Evolutionary conservation across 2,888 invertebrate genomes (phyloP).

Genomic region (Drepana falcataria): DNA sequence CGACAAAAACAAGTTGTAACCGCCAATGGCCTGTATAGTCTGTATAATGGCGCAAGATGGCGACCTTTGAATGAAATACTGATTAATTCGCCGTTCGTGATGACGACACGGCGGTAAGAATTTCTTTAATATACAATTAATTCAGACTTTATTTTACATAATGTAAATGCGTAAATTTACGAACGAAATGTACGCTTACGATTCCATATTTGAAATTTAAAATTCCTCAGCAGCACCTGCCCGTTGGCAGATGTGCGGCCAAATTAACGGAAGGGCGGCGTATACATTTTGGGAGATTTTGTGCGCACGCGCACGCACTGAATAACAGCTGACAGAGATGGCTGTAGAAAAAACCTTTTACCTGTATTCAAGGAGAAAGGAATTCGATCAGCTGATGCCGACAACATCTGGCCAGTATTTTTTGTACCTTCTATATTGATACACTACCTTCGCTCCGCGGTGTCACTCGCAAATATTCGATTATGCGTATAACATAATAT

Average conservation of each 20-base stretch:
- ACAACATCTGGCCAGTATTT: conserved; percentile 28
- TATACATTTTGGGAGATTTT: conserved; percentile 54
- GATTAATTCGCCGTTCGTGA: not conserved
- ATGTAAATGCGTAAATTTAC: too few relatives aligned
- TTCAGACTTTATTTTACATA: too few relatives aligned
- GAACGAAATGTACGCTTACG: conserved; percentile 8
- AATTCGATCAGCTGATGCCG: conserved; percentile 54
- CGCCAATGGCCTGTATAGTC: not conserved
- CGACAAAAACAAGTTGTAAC: not conserved
- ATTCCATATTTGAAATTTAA: conserved; percentile 36
- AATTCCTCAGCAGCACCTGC: conserved; percentile 62
- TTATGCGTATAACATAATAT: too few relatives aligned
- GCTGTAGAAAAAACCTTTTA: conserved; percentile 37
- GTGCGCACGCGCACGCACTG: conserved; percentile 48
- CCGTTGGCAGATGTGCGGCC: conserved; percentile 53
- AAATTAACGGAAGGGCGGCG: conserved; percentile 40
- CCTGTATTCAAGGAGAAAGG: conserved; percentile 37
- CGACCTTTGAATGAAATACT: conserved; percentile 4
- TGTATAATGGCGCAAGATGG: not conserved
- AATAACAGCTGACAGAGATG: conserved; percentile 58
- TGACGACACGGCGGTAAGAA: not conserved
- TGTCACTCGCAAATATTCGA: too few relatives aligned
- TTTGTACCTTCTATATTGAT: conserved; percentile 3
- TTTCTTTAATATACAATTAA: conserved; percentile 1
- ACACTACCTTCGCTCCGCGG: too few relatives aligned